Conservation (phyloP, 2,888 invertebrate species). For the Drosophila tanythrix region DNA sequence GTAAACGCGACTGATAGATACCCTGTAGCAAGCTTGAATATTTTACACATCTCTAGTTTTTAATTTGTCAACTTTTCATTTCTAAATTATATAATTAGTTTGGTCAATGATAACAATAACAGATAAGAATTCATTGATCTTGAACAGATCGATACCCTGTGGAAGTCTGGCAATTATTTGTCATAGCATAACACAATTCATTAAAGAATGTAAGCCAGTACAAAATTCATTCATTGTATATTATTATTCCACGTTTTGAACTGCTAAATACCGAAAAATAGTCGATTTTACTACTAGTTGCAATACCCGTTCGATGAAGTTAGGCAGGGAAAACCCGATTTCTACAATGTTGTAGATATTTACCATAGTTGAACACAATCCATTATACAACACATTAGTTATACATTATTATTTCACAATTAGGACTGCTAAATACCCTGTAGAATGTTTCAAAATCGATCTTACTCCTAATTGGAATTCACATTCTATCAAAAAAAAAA, state of each 20-base stretch:
- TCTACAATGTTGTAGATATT: not conserved
- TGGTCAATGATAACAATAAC: not conserved
- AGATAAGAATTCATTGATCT: too few relatives aligned
- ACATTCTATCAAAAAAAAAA: not conserved
- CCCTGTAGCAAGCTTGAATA: slow-evolving; percentile 1
- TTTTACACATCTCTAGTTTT: not conserved
- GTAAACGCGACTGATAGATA: slow-evolving; percentile 1
- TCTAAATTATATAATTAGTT: not conserved
- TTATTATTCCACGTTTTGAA: not conserved
- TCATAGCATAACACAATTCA: not conserved
- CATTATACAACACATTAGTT: not conserved
- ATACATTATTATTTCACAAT: not conserved
- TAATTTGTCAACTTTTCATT: not conserved
- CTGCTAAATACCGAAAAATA: not conserved
- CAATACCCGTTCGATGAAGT: not conserved
- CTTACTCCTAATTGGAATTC: not conserved
- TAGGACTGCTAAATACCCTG: not conserved
- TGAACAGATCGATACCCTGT: not conserved
- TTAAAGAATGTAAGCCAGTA: not conserved
- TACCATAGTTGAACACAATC: not conserved
- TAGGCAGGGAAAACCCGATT: not conserved
- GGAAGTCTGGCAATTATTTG: not conserved
- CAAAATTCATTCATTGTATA: not conserved
- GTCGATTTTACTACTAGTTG: not conserved
- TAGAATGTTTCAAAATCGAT: not conserved